These are phyloP conservation scores for Drosophila eugracilis DNA, from an alignment of 1,140 invertebrate species.

Conservation along the genomic window DNA sequence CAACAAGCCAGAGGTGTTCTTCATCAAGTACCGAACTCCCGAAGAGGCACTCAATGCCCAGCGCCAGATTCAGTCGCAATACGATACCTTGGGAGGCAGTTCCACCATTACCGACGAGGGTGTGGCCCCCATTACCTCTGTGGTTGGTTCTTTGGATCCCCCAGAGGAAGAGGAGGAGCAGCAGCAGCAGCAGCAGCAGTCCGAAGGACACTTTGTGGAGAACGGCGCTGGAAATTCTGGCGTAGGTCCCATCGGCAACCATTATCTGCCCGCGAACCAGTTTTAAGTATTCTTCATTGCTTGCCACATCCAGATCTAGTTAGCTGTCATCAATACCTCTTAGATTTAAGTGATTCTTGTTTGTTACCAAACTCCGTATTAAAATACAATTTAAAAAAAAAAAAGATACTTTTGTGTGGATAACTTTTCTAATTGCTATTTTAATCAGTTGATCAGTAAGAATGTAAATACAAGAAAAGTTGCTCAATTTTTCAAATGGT, in stretches of 20 bases:
- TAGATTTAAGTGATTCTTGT: constrained; percentile 45
- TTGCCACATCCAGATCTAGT: constrained; percentile 64
- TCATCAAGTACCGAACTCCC: constrained; percentile 88
- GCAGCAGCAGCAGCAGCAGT: constrained; percentile 44
- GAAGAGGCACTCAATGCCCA: constrained; percentile 85
- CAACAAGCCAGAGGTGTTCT: constrained; percentile 87
- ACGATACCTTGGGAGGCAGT: constrained; percentile 76
- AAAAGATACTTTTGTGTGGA: too few relatives aligned
- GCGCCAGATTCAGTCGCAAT: constrained; percentile 81
- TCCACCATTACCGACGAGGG: constrained; percentile 82
- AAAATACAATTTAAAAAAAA: constrained; percentile 22
- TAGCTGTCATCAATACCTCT: constrained; percentile 49
- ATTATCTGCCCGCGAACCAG: constrained; percentile 77
- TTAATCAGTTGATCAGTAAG: neutral
- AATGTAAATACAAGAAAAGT: too few relatives aligned
- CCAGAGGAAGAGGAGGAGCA: constrained; percentile 74
- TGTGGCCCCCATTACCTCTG: constrained; percentile 78
- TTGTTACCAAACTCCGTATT: constrained; percentile 29
- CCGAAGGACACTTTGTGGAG: constrained; percentile 43
- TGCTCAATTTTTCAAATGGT: too few relatives aligned
- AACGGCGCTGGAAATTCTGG: constrained; percentile 40
- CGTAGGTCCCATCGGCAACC: constrained; percentile 45
- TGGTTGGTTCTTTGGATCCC: constrained; percentile 75
- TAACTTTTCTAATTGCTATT: too few relatives aligned
- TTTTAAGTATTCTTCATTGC: constrained; percentile 75